A percentile compares a stretch with the other conserved stretches of the same genome.
Evolutionary conservation across 2,797 vertebrate genomes (phyloP).

Genomic region (Centropyge bicolor): DNA sequence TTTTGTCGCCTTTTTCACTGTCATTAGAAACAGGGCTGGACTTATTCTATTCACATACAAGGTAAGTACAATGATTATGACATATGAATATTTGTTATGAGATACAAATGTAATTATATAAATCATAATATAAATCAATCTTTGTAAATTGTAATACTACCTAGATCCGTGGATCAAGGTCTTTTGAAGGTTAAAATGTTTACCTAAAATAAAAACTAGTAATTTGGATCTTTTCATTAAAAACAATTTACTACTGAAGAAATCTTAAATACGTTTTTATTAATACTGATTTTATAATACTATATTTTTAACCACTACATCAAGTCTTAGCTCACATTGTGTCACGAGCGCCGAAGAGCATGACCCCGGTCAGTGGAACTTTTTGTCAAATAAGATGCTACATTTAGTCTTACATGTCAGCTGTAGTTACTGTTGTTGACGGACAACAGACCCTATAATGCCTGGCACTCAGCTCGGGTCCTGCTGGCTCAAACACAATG

Average conservation of each 20-base stretch:
- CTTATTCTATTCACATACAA: neutral
- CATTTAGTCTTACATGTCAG: slow-evolving; percentile 62
- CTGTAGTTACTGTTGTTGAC: slow-evolving; percentile 69
- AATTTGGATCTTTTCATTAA: neutral
- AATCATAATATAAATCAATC: neutral
- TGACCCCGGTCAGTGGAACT: neutral
- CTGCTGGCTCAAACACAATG: slow-evolving; percentile 79
- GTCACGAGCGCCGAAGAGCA: neutral
- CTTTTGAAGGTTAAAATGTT: neutral
- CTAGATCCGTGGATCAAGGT: neutral
- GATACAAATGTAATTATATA: neutral
- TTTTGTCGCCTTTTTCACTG: neutral
- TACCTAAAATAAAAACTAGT: neutral
- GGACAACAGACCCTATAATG: slow-evolving; percentile 67
- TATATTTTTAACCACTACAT: neutral
- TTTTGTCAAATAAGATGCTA: slow-evolving; percentile 45
- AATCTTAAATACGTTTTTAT: neutral
- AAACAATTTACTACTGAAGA: neutral
- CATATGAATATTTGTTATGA: neutral
- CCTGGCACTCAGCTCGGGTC: slow-evolving; percentile 62
- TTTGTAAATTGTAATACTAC: neutral
- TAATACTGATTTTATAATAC: neutral
- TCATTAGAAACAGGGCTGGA: neutral
- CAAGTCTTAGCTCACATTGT: neutral
- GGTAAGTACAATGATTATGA: neutral